Conservation (phyloP, 2,113 vertebrate genomes). For the Sula dactylatra region DNA sequence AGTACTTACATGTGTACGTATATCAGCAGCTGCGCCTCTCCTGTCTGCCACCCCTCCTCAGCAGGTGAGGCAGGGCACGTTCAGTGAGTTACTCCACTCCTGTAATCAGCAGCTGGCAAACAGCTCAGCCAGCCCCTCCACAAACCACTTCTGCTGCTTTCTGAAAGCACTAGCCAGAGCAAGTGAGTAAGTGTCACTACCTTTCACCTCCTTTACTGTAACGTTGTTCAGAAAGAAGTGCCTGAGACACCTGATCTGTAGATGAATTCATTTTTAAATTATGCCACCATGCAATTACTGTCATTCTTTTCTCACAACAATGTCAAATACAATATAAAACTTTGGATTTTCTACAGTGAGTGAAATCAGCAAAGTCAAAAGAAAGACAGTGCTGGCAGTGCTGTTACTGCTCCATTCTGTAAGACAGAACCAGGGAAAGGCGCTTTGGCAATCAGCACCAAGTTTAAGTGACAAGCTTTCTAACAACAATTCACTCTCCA, state of each 20-base stretch:
- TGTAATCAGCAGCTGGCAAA: neutral
- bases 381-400: neutral
- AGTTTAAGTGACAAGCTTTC: neutral
- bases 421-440: conserved; percentile 14
- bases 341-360: conserved; percentile 23
- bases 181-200: fast-evolving
- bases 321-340: neutral
- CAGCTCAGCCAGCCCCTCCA: neutral
- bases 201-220: neutral
- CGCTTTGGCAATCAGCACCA: conserved; percentile 64
- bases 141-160: neutral
- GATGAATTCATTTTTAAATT: neutral
- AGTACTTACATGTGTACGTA: fast-evolving
- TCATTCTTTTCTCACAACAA: neutral
- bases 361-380: neutral
- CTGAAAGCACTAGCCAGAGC: neutral
- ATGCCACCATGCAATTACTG: neutral
- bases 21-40: neutral
- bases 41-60: neutral
- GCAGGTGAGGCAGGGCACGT: fast-evolving
- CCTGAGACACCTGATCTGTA: neutral
- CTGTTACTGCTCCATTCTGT: neutral
- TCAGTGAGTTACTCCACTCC: neutral
- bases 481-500: neutral
- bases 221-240: neutral